A percentile compares a stretch with the other conserved stretches of the same genome.
These are phyloP conservation scores for Urechis unicinctus DNA, from an alignment of 2,888 invertebrate genomes.

Conservation along the genomic window DNA sequence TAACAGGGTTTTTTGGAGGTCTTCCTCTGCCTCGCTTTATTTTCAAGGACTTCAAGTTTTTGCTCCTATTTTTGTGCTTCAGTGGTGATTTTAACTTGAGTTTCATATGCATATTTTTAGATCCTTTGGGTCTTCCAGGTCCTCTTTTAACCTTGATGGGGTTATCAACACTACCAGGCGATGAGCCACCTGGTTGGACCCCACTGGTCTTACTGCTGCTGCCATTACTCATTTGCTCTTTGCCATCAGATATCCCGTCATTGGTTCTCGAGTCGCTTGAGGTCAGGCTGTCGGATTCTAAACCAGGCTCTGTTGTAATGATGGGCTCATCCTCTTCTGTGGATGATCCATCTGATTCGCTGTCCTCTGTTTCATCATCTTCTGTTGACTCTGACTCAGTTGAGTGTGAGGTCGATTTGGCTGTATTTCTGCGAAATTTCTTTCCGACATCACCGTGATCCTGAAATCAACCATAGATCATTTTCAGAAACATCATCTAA, in stretches of 20 bases:
- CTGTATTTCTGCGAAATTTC: no score
- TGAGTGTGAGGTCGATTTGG: no score
- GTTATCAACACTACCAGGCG: not conserved
- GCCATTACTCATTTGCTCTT: conserved; percentile 1
- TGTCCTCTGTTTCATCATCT: no score
- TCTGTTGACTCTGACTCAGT: no score
- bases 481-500: no score
- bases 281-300: no score
- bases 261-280: no score
- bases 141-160: conserved; percentile 1
- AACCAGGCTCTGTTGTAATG: not conserved
- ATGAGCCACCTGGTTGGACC: not conserved
- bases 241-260: no score
- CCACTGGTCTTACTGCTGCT: not conserved
- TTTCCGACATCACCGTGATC: no score
- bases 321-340: not conserved
- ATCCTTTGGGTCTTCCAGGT: conserved; percentile 8
- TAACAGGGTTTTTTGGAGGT: not conserved
- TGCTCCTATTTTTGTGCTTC: not conserved
- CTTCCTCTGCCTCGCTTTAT: not conserved
- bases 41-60: not conserved
- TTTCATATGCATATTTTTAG: conserved; percentile 5
- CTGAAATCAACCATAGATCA: no score
- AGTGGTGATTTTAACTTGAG: not conserved
- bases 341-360: not conserved